phyloP scores from a whole-genome alignment of 2,888 invertebrate species.

The Sturmia bella region DNA sequence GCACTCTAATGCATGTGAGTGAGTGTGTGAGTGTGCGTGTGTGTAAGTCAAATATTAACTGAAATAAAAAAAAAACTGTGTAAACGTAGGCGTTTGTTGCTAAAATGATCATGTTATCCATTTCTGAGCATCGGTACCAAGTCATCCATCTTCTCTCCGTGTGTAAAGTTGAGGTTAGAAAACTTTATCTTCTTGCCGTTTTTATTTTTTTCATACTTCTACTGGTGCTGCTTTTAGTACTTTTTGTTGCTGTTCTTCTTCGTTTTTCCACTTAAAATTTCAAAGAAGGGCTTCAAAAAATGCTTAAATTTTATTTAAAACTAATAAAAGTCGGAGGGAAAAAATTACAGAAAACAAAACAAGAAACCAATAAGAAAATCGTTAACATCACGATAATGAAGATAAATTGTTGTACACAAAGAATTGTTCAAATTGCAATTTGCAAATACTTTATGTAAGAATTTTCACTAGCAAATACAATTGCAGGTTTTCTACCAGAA shows the following conservation, averaged over 20 bases:
- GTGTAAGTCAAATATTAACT: slow-evolving; percentile 47
- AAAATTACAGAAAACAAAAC: slow-evolving; percentile 6
- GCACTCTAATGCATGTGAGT: slow-evolving; percentile 11
- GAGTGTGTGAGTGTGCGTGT: not conserved
- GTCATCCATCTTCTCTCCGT: slow-evolving; percentile 10
- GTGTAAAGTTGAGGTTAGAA: slow-evolving; percentile 57
- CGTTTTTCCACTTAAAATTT: slow-evolving; percentile 29
- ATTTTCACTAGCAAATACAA: too few species aligned
- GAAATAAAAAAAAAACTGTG: slow-evolving; percentile 2
- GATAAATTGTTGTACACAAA: not conserved
- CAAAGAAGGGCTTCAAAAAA: slow-evolving; percentile 52
- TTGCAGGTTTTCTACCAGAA: too few species aligned
- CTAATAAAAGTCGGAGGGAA: slow-evolving; percentile 32
- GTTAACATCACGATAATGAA: slow-evolving; percentile 31
- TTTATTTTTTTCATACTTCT: slow-evolving; percentile 20
- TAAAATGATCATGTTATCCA: slow-evolving; percentile 18
- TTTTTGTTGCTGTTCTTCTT: slow-evolving; percentile 13
- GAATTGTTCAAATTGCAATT: not conserved
- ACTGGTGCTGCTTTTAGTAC: not conserved
- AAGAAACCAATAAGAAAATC: slow-evolving; percentile 20
- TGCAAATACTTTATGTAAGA: too few species aligned
- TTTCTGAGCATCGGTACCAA: slow-evolving; percentile 16
- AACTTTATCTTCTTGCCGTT: slow-evolving; percentile 52
- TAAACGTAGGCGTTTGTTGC: slow-evolving; percentile 39
- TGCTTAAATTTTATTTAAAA: slow-evolving; percentile 58